Evolutionary conservation across 2,797 vertebrate species (phyloP).

Genomic region (Platalea minor): DNA sequence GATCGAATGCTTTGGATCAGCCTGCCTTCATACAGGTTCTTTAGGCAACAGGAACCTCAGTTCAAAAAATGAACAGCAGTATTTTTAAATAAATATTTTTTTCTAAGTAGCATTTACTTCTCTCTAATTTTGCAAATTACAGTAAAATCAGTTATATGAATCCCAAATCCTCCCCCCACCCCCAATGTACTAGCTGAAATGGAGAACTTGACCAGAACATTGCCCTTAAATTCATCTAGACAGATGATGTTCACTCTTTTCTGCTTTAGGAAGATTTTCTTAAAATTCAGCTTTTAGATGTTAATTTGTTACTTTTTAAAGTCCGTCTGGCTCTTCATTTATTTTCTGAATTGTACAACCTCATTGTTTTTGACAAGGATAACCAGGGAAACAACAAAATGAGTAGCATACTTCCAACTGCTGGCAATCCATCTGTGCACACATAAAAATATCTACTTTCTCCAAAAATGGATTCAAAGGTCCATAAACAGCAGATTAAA

Average conservation of each 20-base stretch:
- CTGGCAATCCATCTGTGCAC: constrained; percentile 26
- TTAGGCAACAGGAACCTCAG: background rate
- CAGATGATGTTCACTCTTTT: background rate
- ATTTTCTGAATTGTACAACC: background rate
- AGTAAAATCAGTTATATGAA: background rate
- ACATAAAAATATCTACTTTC: constrained; percentile 47
- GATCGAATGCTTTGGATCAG: background rate
- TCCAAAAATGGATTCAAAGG: constrained; percentile 35
- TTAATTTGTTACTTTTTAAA: background rate
- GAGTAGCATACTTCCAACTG: background rate
- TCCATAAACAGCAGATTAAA: constrained; percentile 58
- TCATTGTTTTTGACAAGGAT: constrained; percentile 18
- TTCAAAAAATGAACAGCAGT: background rate
- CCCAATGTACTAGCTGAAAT: background rate
- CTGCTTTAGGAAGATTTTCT: background rate
- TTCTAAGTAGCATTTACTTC: background rate
- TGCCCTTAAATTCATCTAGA: background rate
- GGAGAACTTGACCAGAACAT: background rate
- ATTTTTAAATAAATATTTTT: background rate
- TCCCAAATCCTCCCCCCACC: background rate
- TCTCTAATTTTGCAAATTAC: background rate
- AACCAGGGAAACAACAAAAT: constrained; percentile 25
- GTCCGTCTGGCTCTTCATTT: background rate
- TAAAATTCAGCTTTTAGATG: background rate
- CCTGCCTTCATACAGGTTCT: background rate